Evolutionary conservation across 2,888 invertebrate genomes (phyloP), one percentile per base, ranked within the genome.

Genomic region (Timema cristinae): DNA sequence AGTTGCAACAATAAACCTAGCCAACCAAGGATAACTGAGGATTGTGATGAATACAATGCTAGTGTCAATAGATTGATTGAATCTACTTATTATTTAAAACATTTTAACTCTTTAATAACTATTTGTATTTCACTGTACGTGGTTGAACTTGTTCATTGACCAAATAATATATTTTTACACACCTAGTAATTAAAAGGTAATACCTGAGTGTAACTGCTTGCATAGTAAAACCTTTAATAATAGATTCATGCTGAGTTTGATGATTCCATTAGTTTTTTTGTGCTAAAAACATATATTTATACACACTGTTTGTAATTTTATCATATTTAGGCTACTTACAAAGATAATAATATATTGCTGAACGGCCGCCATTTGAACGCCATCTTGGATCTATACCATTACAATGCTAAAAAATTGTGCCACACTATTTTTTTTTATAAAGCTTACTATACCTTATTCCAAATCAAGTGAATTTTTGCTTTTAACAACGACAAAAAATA

Each of bases 1-100:
- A 56, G 56, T 56, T 56, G 56, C 56, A 56, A 56, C 54, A 52
- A 52, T 5, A 52, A n/a, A n/a, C n/a, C n/a, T n/a, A n/a, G n/a
- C n/a, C n/a, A n/a, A n/a, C n/a, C n/a, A n/a, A n/a, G n/a, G 54
- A 13, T 52, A 52, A 4, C 54, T 52, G 54, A 52, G 5, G 54
- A 52, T 52, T 52, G n/a, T 52, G 11, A 52, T 52, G 11, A 11
- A 52, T 5, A 52, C n/a, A 56, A 56, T 16, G 2, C 56, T 7
- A 15, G 52, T 15, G 16, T 6, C 16, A 6, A 8, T 9, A 56
- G 56, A 56, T 7, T 56, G 56, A 15, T 56, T 56, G 56, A 56
- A 13, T 56, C 56, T 56, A 56, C 56, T 13, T 56, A 15, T 13
- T 56, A 13, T n/a, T n/a, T n/a, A 11, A 15, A 56, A 56, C 15